Percentiles rank a stretch among this genome's conserved stretches.
Evolutionary conservation across 2,888 invertebrate genomes (phyloP).

Genomic region (Callyntrura guangdongensis): DNA sequence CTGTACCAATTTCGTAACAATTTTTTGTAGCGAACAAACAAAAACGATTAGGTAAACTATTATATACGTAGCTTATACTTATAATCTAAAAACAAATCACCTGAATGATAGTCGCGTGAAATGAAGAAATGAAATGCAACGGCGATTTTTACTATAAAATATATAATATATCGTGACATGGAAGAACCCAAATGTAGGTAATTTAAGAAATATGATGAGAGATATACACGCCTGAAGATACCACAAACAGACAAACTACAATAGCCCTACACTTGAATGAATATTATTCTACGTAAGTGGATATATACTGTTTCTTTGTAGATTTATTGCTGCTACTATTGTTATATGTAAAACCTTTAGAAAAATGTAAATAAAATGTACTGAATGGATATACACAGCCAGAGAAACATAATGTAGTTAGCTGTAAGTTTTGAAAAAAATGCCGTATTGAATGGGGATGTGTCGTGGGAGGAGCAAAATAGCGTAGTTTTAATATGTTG

Average conservation of each 20-base stretch:
- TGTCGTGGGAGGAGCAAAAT: too few relatives aligned
- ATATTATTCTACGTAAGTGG: background rate
- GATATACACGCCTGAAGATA: background rate
- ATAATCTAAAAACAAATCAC: background rate
- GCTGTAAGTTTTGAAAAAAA: slow-evolving; percentile 9
- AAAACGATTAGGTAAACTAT: background rate
- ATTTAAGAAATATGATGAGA: background rate
- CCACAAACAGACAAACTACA: background rate
- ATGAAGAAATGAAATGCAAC: background rate
- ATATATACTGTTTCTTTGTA: background rate
- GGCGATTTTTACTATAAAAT: background rate
- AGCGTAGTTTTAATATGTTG: too few relatives aligned
- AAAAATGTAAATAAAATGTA: slow-evolving; percentile 40
- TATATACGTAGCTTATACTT: background rate
- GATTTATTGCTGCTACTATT: too few relatives aligned
- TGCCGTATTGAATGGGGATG: background rate
- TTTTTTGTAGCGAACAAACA: slow-evolving; percentile 2
- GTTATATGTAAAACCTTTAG: background rate
- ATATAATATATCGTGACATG: background rate
- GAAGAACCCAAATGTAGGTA: background rate
- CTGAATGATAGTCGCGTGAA: slow-evolving; percentile 20
- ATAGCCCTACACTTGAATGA: background rate
- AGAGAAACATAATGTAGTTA: background rate
- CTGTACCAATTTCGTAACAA: too few relatives aligned
- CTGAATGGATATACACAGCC: slow-evolving; percentile 12